These are phyloP conservation scores for Drosophila leonis DNA, from an alignment of 2,888 invertebrate species.

Conservation along the genomic window DNA sequence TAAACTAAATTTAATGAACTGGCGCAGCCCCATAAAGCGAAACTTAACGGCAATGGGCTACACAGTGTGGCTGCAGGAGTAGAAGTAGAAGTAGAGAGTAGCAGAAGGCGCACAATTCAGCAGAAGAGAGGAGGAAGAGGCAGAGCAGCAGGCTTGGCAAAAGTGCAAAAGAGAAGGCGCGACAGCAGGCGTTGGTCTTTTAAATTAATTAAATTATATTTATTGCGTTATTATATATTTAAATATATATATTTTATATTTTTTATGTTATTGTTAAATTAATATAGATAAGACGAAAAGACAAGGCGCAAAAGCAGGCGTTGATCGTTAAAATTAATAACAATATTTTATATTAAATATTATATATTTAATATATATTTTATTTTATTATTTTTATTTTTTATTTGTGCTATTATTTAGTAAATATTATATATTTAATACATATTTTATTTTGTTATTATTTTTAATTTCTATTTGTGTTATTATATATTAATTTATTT, in stretches of 20 bases:
- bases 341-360: no score
- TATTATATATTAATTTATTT: background rate
- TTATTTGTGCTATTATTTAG: no score
- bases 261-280: no score
- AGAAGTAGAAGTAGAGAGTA: background rate
- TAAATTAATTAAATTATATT: background rate
- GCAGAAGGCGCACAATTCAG: background rate
- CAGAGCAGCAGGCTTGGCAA: background rate
- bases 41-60: conserved; percentile 52
- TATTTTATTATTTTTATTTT: no score
- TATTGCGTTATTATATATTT: background rate
- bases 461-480: no score
- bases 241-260: background rate
- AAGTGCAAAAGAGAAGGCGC: background rate
- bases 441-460: no score
- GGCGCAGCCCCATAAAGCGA: conserved; percentile 76
- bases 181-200: conserved; percentile 13
- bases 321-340: no score
- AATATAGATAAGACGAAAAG: background rate
- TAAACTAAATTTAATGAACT: conserved; percentile 80
- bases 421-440: no score
- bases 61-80: background rate
- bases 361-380: no score
- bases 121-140: background rate
- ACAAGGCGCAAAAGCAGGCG: no score